A percentile compares a stretch with the other conserved stretches of the same genome.
Evolutionary conservation across 2,113 vertebrate genomes (phyloP).

Genomic region (Phoxinus phoxinus): DNA sequence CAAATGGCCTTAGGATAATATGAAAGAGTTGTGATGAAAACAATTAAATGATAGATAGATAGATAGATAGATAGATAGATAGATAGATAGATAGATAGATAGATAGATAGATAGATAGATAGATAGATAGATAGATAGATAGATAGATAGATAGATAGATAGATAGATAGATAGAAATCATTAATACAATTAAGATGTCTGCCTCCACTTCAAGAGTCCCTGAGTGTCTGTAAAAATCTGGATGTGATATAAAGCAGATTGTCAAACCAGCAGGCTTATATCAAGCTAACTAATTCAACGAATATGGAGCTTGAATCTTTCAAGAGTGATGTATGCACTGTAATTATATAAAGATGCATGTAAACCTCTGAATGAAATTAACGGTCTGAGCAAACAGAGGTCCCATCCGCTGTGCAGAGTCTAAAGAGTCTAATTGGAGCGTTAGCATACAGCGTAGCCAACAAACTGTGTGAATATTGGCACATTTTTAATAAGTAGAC

Average conservation of each 20-base stretch:
- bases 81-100: neutral
- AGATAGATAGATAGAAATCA: neutral
- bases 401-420: slow-evolving; percentile 57
- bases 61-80: neutral
- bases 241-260: neutral
- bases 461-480: slow-evolving; percentile 73
- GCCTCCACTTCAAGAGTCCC: neutral
- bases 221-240: slow-evolving; percentile 27
- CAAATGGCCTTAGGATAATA: neutral
- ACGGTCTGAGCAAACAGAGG: neutral
- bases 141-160: neutral
- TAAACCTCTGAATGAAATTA: slow-evolving; percentile 21
- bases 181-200: slow-evolving; percentile 25
- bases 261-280: slow-evolving; percentile 25
- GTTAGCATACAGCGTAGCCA: slow-evolving; percentile 68
- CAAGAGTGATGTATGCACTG: neutral
- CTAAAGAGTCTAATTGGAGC: slow-evolving; percentile 61
- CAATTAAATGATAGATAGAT: neutral
- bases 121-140: neutral
- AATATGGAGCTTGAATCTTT: neutral
- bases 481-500: slow-evolving; percentile 74
- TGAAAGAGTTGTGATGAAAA: neutral
- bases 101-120: neutral
- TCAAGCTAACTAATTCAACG: neutral
- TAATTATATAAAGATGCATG: neutral